Conservation (phyloP, 2,888 invertebrate genomes). For the Pseudoips prasinana region DNA sequence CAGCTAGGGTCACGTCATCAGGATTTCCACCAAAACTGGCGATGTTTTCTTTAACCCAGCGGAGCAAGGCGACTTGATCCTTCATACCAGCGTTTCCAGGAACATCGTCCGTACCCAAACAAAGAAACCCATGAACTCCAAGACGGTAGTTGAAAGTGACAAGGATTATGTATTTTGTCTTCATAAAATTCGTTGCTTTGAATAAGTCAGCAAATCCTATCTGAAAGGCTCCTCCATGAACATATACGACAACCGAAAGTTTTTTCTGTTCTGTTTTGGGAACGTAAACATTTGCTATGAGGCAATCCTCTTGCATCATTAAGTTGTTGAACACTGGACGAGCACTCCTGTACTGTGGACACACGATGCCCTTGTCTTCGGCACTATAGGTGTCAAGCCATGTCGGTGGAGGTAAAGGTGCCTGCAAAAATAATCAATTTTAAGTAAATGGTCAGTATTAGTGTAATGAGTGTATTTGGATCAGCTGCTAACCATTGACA, state of each 20-base stretch:
- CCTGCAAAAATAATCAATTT: conserved; percentile 28
- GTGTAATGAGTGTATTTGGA: no score
- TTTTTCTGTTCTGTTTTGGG: conserved; percentile 44
- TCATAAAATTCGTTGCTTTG: conserved; percentile 25
- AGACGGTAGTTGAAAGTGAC: conserved; percentile 49
- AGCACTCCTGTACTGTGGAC: conserved; percentile 30
- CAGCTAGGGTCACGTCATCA: conserved; percentile 46
- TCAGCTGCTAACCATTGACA: no score
- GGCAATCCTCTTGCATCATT: conserved; percentile 48
- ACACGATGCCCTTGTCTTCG: conserved; percentile 33
- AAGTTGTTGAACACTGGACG: conserved; percentile 4
- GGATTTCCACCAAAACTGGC: conserved; percentile 52
- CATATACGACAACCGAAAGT: conserved; percentile 38
- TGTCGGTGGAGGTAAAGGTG: conserved; percentile 38
- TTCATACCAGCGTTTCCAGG: conserved; percentile 60
- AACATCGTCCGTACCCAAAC: conserved; percentile 40
- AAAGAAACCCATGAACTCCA: conserved; percentile 44
- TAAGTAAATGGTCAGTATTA: no score
- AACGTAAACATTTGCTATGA: conserved; percentile 58
- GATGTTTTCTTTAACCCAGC: conserved; percentile 53
- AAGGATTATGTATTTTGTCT: conserved; percentile 31
- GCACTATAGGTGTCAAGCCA: conserved; percentile 38
- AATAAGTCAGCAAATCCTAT: conserved; percentile 30
- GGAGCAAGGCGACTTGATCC: conserved; percentile 47
- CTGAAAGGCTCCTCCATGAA: conserved; percentile 46